A percentile compares a stretch with the other conserved stretches of the same genome.
Evolutionary conservation across 2,888 invertebrate genomes (phyloP).

Genomic region (Drosophila rubida): DNA sequence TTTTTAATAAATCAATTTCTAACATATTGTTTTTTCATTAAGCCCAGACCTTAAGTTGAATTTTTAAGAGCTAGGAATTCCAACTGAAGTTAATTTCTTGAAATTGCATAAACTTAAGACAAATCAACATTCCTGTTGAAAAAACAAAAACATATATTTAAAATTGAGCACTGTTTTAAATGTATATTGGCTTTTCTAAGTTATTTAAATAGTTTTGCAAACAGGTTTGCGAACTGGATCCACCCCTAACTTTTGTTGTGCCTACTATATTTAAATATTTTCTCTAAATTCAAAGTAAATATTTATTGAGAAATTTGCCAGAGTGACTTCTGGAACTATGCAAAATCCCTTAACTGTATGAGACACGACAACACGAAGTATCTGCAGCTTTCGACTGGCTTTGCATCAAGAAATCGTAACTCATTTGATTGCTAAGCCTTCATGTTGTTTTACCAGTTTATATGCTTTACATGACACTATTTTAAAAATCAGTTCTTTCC

Average conservation of each 20-base stretch:
- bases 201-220: neutral
- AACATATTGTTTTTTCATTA: neutral
- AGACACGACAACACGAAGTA: neutral
- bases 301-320: neutral
- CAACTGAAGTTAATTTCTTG: neutral
- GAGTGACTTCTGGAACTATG: neutral
- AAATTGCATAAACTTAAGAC: neutral
- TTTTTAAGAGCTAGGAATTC: neutral
- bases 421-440: constrained; percentile 7
- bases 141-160: neutral
- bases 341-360: neutral
- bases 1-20: constrained; percentile 10
- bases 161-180: neutral
- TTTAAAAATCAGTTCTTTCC: constrained; percentile 26
- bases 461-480: constrained; percentile 19
- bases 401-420: neutral
- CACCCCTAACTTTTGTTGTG: neutral
- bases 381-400: neutral
- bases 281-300: neutral
- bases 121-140: neutral
- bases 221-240: neutral
- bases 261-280: neutral
- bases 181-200: neutral
- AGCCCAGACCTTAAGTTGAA: neutral
- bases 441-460: constrained; percentile 40